Base-by-base conservation (phyloP, 2,113 vertebrate species). In the Poeciliopsis prolifica region DNA sequence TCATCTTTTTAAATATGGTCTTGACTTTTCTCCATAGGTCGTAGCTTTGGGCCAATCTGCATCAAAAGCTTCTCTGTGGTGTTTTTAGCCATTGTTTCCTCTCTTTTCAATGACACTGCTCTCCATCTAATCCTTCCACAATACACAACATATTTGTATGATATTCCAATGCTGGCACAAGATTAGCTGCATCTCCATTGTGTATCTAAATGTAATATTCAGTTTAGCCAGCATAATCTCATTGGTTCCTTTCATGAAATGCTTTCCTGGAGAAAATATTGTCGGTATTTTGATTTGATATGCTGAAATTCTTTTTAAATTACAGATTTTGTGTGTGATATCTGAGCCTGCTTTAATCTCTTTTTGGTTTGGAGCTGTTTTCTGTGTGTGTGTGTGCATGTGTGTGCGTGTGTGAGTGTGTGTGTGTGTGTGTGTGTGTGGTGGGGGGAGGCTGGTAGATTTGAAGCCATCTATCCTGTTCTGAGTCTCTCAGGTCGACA, bases 291-390 rank as follows among this genome's bases (percentile, higher is more conserved):
- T 35, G 62, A 72, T 82, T 66, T 83, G 70, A 75, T 68, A 80
- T 73, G 80, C 61, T 65, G 67, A 77, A 40, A 79, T 65, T 85
- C 54, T 87, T 87, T 37, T 72, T 17, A 79, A 84, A 84, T 65
- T 77, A 80, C 79, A 74, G 90, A 88, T 92, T 87, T 86, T 69
- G 31, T 51, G 61, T 44, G 58, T 86, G 83, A 76, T 81, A 83
- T 86, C 83, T 86, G 26, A 26, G 42, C 40, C 29, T 79, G 79
- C 58, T 66, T 84, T 83, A 83, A 89, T 89, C 76, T 79, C 15
- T 60, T 19, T 10, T 51, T 58, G 62, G 61, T 48, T 63, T 51
- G 48, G 54, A 51, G 40, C 14, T 76, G 61, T 82, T 81, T 44
- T 83, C 0, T 72, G 22, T 71, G 13, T 26, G 60, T 22, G 28